phyloP scores from a whole-genome alignment of 2,797 vertebrate genomes.

The Arrhamphus sclerolepis region DNA sequence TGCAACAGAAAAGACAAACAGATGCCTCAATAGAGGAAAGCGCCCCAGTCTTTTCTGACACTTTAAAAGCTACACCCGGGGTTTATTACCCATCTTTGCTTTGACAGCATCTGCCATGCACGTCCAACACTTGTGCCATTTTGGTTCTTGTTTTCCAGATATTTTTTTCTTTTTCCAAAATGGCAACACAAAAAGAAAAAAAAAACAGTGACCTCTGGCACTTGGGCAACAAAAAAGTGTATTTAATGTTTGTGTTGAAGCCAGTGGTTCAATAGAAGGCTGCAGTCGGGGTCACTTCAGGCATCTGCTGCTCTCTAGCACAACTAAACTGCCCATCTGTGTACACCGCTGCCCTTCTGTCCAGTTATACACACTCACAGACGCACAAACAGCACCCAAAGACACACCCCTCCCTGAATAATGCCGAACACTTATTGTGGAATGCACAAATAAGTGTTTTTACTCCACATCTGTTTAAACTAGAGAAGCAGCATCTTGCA shows the following conservation, averaged over 20 bases:
- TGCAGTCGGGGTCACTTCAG: constrained; percentile 75
- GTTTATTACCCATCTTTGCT: constrained; percentile 53
- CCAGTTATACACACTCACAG: constrained; percentile 39
- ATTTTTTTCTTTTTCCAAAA: background rate
- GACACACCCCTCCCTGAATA: background rate
- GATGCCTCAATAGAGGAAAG: constrained; percentile 71
- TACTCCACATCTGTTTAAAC: constrained; percentile 34
- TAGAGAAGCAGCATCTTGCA: constrained; percentile 38
- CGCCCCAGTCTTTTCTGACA: constrained; percentile 71
- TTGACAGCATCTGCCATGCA: constrained; percentile 61
- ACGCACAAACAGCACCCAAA: constrained; percentile 9
- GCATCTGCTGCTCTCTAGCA: constrained; percentile 79
- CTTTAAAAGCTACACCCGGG: constrained; percentile 3
- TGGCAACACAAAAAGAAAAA: constrained; percentile 2
- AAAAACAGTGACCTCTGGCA: constrained; percentile 68
- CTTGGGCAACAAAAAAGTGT: constrained; percentile 73
- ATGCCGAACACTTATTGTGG: background rate
- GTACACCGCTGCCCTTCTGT: constrained; percentile 74
- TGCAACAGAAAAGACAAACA: constrained; percentile 58
- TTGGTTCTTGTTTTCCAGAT: background rate
- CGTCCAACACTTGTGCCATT: constrained; percentile 21
- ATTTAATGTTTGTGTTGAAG: constrained; percentile 75
- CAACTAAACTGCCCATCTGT: constrained; percentile 80
- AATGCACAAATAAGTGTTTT: constrained; percentile 7
- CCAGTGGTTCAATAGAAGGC: constrained; percentile 73